A percentile compares a stretch with the other conserved stretches of the same genome.
phyloP scores from a whole-genome alignment of 2,888 invertebrate genomes.

The Ceriagrion tenellum region DNA sequence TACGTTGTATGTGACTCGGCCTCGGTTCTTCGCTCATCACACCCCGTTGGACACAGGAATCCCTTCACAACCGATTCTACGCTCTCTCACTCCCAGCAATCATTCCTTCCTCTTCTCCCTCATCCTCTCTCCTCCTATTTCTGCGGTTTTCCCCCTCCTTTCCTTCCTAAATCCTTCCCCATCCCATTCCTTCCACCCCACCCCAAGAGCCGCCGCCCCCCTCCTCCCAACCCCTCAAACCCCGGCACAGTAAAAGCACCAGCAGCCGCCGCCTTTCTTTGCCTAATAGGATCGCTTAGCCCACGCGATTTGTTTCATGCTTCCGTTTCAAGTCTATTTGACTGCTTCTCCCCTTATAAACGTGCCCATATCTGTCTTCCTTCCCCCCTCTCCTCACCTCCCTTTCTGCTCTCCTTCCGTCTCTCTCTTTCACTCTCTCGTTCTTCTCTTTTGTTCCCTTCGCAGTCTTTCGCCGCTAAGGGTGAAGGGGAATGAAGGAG shows the following conservation, averaged over 20 bases:
- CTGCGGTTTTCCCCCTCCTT: background rate
- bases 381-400: background rate
- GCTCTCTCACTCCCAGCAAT: no score
- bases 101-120: background rate
- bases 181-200: background rate
- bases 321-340: conserved; percentile 13
- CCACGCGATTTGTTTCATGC: conserved; percentile 39
- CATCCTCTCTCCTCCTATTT: background rate
- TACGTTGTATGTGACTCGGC: no score
- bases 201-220: background rate
- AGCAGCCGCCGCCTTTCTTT: background rate
- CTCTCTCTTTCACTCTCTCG: background rate
- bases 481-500: background rate
- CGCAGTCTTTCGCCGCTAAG: background rate
- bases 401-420: background rate
- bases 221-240: background rate
- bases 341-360: conserved; percentile 20
- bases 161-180: no score
- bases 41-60: no score
- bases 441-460: background rate
- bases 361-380: background rate
- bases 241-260: background rate
- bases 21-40: no score
- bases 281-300: conserved; percentile 31
- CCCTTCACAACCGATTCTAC: no score